Percentiles rank a stretch among this genome's conserved stretches.
Evolutionary conservation across 2,888 invertebrate species (phyloP).

Genomic region (Crioceris asparagi): DNA sequence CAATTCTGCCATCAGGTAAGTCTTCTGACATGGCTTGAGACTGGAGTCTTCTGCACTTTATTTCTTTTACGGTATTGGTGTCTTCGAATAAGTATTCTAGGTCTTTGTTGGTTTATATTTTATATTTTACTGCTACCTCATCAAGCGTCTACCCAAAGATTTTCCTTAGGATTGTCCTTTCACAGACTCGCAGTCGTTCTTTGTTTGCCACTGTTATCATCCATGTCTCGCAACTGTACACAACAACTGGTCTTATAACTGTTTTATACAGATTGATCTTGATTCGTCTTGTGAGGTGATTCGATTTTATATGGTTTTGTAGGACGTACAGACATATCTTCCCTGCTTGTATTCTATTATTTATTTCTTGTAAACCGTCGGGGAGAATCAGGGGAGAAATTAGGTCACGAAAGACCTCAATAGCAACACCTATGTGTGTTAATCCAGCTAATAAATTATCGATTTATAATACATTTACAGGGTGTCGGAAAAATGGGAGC

Average conservation of each 20-base stretch:
- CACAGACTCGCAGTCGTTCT: not conserved
- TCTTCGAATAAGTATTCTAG: not conserved
- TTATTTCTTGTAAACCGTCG: not conserved
- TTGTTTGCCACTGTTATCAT: not conserved
- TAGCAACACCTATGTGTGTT: too few species aligned
- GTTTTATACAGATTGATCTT: not conserved
- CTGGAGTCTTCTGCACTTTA: not conserved
- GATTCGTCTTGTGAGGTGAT: not conserved
- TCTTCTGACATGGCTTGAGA: too few species aligned
- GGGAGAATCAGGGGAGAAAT: too few species aligned
- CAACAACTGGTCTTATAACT: not conserved
- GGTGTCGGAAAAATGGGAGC: too few species aligned
- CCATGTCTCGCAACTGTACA: not conserved
- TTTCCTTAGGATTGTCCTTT: not conserved
- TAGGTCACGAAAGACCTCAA: too few species aligned
- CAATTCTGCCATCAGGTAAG: too few species aligned
- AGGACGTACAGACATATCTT: not conserved
- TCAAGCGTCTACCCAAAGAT: not conserved
- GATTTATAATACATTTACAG: too few species aligned
- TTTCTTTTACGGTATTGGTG: not conserved
- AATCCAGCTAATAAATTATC: too few species aligned
- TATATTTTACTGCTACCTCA: not conserved
- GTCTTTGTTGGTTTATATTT: not conserved
- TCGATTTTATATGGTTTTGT: not conserved
- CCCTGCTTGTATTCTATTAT: not conserved